Conservation (phyloP, 2,113 vertebrate species). For the Haplochromis burtoni region DNA sequence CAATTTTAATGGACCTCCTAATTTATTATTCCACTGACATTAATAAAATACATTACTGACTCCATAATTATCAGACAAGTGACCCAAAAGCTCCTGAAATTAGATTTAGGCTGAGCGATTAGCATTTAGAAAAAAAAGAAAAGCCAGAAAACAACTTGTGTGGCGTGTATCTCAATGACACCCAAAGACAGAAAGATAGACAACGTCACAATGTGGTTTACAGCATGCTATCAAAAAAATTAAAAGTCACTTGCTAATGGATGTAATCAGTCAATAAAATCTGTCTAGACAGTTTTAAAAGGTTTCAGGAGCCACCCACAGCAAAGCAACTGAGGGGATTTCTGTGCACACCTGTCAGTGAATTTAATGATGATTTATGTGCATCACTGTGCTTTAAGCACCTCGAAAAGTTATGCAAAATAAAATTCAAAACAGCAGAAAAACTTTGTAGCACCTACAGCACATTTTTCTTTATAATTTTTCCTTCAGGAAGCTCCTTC, state of each 20-base stretch:
- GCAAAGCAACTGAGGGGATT: neutral
- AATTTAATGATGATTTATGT: neutral
- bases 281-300: slow-evolving; percentile 21
- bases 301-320: neutral
- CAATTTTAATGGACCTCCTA: neutral
- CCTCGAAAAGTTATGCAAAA: neutral
- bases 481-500: neutral
- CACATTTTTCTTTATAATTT: neutral
- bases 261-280: slow-evolving; percentile 42
- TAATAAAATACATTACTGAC: slow-evolving; percentile 2
- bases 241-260: neutral
- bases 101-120: neutral
- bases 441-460: neutral
- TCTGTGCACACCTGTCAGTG: neutral
- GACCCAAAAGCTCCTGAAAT: neutral
- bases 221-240: neutral
- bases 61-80: neutral
- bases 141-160: neutral
- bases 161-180: neutral
- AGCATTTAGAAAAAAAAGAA: neutral
- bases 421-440: neutral
- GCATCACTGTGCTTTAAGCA: neutral
- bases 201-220: neutral
- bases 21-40: neutral
- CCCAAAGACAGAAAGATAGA: neutral